These are phyloP conservation scores for Cyclargus thomasi DNA, from an alignment of 1,140 invertebrate species.

Conservation along the genomic window DNA sequence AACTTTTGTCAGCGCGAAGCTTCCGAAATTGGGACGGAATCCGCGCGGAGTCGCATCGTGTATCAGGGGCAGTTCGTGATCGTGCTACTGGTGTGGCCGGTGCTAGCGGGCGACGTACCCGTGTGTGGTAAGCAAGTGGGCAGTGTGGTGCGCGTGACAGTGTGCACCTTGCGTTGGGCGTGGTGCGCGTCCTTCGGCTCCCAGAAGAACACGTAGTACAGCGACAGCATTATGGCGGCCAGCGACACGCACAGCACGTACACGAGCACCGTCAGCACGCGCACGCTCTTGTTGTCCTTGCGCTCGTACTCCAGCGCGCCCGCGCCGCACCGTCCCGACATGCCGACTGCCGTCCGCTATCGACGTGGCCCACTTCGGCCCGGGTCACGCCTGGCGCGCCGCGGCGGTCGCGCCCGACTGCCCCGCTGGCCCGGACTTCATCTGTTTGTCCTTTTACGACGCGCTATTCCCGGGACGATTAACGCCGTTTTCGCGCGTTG, in stretches of 20 bases:
- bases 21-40: too few species aligned
- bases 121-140: constrained; percentile 73
- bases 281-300: constrained; percentile 90
- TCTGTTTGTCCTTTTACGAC: constrained; percentile 73
- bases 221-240: constrained; percentile 94
- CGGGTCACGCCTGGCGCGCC: constrained; percentile 47
- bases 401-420: constrained; percentile 64
- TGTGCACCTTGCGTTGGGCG: constrained; percentile 69
- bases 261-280: constrained; percentile 95
- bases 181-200: constrained; percentile 80
- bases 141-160: constrained; percentile 67
- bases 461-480: constrained; percentile 63
- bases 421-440: constrained; percentile 47
- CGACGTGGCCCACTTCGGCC: constrained; percentile 62
- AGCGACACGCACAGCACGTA: constrained; percentile 96
- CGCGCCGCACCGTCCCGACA: constrained; percentile 41
- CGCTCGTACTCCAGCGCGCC: constrained; percentile 87
- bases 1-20: too few species aligned
- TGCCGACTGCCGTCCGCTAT: constrained; percentile 51
- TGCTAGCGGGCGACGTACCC: constrained; percentile 60
- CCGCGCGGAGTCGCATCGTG: too few species aligned
- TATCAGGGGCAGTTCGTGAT: background rate
- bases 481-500: constrained; percentile 51
- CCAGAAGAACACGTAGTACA: constrained; percentile 98
- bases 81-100: background rate